Base-by-base conservation (phyloP, 2,888 invertebrate species). In the Archips crataeganus region DNA sequence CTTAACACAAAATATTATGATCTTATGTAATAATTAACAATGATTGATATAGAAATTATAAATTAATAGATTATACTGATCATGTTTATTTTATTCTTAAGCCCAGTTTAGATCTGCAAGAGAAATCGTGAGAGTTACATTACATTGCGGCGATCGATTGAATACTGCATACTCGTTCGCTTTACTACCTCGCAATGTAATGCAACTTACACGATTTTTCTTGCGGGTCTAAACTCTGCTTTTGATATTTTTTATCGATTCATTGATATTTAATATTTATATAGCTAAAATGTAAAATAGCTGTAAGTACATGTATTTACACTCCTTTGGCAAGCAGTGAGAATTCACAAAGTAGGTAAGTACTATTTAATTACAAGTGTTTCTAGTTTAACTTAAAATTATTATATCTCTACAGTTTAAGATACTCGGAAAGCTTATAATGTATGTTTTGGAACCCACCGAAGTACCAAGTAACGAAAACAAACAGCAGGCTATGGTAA, bases 381-480 rank as follows among this genome's bases (percentile, higher is more conserved):
- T 45, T 45, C 32, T 51, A 71, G 51, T 63, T 9, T 47, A 15
- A 54, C 62, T 66, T 77, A 73, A 68, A 68, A 54, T 75, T 77
- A 71, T 69, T 45, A 11, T 34, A n/a, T 13, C 36, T 70, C 70
- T 75, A 79, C 57, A 73, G 51, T 51, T 78, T 78, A 45, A 78
- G 68, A 75, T 84, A 84, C 64, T 88, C 84, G 36, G 90, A 81
- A 77, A 95, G 93, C 90, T 90, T 95, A 90, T 88, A 96, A 85
- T 94, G 94, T 79, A 94, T 87, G 80, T 95, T 94, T 77, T 96
- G 96, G 80, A 96, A 96, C 4, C 96, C 96, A 34, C 95, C 95
- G 74, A 94, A 94, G 77, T 92, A 91, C 81, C 93, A 91, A 42
- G 96, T 96, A 9, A 96, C 87, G 61, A 93, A 86, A 13, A 95